Evolutionary conservation across 1,140 invertebrate species (phyloP).

Genomic region (Heliconius himera): DNA sequence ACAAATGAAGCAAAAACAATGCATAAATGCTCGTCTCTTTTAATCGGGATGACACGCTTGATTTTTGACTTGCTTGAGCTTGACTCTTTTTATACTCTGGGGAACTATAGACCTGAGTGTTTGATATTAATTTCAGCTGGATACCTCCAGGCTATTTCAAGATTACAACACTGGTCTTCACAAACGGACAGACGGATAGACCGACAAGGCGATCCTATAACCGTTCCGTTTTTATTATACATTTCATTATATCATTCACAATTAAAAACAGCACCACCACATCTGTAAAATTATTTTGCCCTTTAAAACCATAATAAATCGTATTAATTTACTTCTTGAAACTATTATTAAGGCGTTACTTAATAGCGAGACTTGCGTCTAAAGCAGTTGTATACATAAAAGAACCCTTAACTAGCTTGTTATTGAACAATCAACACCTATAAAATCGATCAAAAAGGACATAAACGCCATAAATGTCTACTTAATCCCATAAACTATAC

Average conservation of each 20-base stretch:
- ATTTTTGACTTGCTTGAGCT: no score
- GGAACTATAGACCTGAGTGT: no score
- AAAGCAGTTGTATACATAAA: not conserved
- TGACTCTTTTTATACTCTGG: no score
- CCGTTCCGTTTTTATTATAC: no score
- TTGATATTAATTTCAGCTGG: no score
- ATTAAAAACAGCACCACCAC: not conserved
- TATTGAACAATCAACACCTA: slow-evolving; percentile 7
- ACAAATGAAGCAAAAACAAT: no score
- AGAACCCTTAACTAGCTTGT: not conserved
- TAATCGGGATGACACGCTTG: no score
- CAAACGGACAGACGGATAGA: no score
- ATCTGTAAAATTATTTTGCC: not conserved
- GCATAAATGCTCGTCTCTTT: no score
- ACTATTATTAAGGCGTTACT: not conserved
- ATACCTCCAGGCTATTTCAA: no score
- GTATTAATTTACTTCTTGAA: not conserved
- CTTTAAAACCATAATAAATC: slow-evolving; percentile 4
- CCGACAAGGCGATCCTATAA: no score
- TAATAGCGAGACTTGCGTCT: not conserved
- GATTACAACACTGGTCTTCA: no score
- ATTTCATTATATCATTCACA: not conserved
- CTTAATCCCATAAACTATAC: not conserved
- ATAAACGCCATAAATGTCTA: not conserved
- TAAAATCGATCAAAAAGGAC: slow-evolving; percentile 6